Evolutionary conservation across 2,113 vertebrate species (phyloP), one percentile per base, ranked within the genome.

Genomic region (Proterorhinus semilunaris): DNA sequence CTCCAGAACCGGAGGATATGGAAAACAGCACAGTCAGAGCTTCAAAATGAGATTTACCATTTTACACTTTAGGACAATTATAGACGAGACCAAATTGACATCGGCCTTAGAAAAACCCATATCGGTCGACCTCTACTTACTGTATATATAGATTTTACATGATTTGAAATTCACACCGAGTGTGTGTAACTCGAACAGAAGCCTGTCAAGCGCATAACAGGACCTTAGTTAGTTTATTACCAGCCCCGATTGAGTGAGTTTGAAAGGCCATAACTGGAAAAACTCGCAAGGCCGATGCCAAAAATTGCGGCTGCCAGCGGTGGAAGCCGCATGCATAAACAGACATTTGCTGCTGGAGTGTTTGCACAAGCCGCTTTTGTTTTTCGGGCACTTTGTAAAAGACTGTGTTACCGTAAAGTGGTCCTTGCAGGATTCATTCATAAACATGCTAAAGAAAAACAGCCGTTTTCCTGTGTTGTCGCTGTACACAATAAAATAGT

Each of bases 291-390:
- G 36, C 6, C 6, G 36, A 61, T 61, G 58, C 58, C 59, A 62
- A 44, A 63, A 63, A 55, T 27, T 57, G 61, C 67, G 57, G 58
- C 71, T 72, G 76, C 77, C 80, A 74, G 61, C 67, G 73, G 54
- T 78, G 52, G 12, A 76, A 80, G 81, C 75, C 83, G 66, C 78
- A 74, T 68, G 62, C 55, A 70, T 76, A 83, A 83, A 79, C 72
- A 63, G 55, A 73, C 36, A 36, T 66, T 77, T 74, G 78, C 66
- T 62, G 68, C 57, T 68, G 16, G 15, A 15, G 57, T 66, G 27
- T 62, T 82, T 36, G 7, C 55, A 75, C 74, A 69, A 44, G 51
- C 48, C 64, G 15, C 16, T 10, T 10, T 72, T 47, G 47, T 69
- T 10, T 65, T 69, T 36, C 27, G 6, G 10, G 10, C 62, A 48